Evolutionary conservation across 2,888 invertebrate genomes (phyloP).

Genomic region (Drosophila seclusa): DNA sequence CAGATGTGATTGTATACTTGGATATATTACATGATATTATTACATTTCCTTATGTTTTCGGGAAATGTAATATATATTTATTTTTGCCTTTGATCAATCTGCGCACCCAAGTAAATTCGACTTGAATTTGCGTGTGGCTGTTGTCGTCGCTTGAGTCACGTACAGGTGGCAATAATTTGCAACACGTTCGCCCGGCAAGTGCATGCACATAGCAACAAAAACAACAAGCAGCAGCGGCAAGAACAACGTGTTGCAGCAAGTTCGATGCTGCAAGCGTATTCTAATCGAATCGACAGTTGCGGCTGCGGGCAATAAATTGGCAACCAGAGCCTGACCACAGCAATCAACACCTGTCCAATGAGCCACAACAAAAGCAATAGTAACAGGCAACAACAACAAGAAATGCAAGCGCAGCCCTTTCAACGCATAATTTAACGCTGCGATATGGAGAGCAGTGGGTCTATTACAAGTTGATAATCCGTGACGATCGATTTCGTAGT

Average conservation of each 20-base stretch:
- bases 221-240: conserved; percentile 28
- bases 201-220: conserved; percentile 28
- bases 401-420: conserved; percentile 28
- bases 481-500: conserved; percentile 75
- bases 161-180: conserved; percentile 83
- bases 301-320: conserved; percentile 49
- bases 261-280: conserved; percentile 44
- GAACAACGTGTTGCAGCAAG: conserved; percentile 26
- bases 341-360: conserved; percentile 83
- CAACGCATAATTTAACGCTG: conserved; percentile 68
- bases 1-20: background rate
- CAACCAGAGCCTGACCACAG: conserved; percentile 53
- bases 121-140: conserved; percentile 44
- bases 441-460: conserved; percentile 50
- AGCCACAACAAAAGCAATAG: conserved; percentile 32
- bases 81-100: conserved; percentile 10
- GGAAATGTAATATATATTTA: conserved; percentile 8
- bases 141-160: conserved; percentile 82
- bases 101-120: conserved; percentile 18
- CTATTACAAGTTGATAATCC: conserved; percentile 77
- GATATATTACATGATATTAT: conserved; percentile 3
- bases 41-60: background rate
- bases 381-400: conserved; percentile 20
- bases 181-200: conserved; percentile 78
- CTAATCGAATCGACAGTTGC: conserved; percentile 60